Base-by-base conservation (phyloP, 1,140 invertebrate genomes). In the Brachionus koreanus region DNA sequence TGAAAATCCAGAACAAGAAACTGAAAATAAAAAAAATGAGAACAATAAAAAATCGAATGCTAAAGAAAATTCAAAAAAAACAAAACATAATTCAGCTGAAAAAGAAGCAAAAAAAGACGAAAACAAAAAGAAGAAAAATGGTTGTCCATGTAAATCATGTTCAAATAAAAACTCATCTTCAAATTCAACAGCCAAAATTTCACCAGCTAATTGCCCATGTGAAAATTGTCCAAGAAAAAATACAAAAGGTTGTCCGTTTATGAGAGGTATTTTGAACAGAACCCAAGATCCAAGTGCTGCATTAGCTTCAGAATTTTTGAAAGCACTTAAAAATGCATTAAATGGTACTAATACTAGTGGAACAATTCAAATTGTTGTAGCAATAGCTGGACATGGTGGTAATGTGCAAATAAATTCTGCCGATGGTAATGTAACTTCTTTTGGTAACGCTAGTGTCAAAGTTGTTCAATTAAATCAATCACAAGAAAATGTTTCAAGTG, bases 1-100 rank as follows among this genome's bases (percentile, higher is more conserved):
- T 4, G 75, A 77, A 52, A 61, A 77, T 5, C 39, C n/a, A 49
- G 19, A 77, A 49, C 13, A 77, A 10, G 76, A 79, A n/a, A 75
- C 6, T 74, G 69, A 74, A 46, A 46, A 46, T 16, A 5, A 25
- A 42, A 39, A 69, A 69, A 61, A 57, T 7, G 49, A 79, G 29
- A 16, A 13, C 9, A 39, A 57, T 43, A 52, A 61, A 23, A 49
- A 61, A 12, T 10, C 19, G 12, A 29, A 42, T 23, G 10, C 29
- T 13, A 29, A 79, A 37, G 46, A 33, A 25, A 43, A 63, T 10
- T 61, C 76, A 12, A 23, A 43, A 42, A 35, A 57, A 25, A 37
- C 23, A 33, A 33, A 72, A 13, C 5, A 76, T 52, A 39, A 46
- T 35, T 33, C 12, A 9, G 7, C 0, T 23, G 23, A 77, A 16